Base-by-base conservation (phyloP, 2,113 vertebrate species). In the Pterophyllum scalare region DNA sequence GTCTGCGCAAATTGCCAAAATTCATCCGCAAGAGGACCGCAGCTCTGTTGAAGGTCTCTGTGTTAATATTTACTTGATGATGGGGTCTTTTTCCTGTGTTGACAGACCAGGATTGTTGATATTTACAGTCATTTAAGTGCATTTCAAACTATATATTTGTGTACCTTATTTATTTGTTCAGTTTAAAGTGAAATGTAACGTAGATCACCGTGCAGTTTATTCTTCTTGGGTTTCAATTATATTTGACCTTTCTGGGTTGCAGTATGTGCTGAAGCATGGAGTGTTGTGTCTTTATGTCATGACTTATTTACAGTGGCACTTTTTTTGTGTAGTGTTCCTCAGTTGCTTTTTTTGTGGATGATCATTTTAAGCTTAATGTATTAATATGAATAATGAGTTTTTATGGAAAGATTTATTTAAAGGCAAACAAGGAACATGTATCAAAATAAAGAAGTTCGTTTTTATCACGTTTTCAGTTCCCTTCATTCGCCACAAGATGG, bases 1-100 rank as follows among this genome's bases (percentile, higher is more conserved):
- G 62, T 87, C 76, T 70, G 88, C 89, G 59, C 88, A 87, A 88
- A 88, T 80, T 86, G 91, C 89, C 92, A 92, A 93, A 91, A 85
- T 20, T 40, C 52, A 60, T 33, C 74, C 22, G 61, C 20, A 3
- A 56, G 58, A 76, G 82, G 24, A 80, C 60, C 3, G 3, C 8
- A 0, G 57, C 15, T 85, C 84, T 81, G 58, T 72, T 33, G n/a
- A 58, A 60, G 78, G 52, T 74, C 52, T 83, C n/a, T 58, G 24
- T 61, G 58, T 62, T 35, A 28, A 72, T 52, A 62, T 84, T 59
- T 15, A 76, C 75, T 75, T 83, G 61, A 84, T 59, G 31, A 33
- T 40, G 17, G n/a, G 35, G 9, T 70, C 35, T 65, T 62, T 86
- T 79, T 74, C 33, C 61, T 64, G 78, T 78, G 35, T 14, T 67